A percentile compares a stretch with the other conserved stretches of the same genome.
phyloP scores from a whole-genome alignment of 2,888 invertebrate genomes.

The Lapara coniferarum region DNA sequence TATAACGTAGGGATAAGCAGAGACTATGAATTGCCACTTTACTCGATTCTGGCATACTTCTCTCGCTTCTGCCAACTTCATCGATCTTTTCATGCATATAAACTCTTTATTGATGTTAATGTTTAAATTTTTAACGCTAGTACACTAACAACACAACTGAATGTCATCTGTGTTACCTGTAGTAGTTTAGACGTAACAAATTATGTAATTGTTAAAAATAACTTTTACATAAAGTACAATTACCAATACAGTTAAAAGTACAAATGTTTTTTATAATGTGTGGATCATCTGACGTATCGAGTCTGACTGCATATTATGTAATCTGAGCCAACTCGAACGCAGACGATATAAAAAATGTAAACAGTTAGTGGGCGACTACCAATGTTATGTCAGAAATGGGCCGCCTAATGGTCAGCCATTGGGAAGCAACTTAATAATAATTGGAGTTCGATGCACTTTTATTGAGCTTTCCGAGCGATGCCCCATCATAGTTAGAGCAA shows the following conservation, averaged over 20 bases:
- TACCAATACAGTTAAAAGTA: neutral
- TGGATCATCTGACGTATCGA: constrained; percentile 13
- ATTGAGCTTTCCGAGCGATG: constrained; percentile 33
- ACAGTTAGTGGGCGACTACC: constrained; percentile 41
- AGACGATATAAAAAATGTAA: constrained; percentile 61
- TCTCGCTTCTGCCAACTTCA: too few relatives aligned
- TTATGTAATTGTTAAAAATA: neutral
- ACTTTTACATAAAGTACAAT: neutral
- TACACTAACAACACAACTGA: too few relatives aligned
- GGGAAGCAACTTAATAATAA: constrained; percentile 19
- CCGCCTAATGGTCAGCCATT: constrained; percentile 1
- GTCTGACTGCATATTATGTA: constrained; percentile 35
- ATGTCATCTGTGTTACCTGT: neutral
- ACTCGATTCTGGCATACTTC: too few relatives aligned
- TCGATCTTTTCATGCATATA: too few relatives aligned
- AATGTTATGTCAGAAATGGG: constrained; percentile 21
- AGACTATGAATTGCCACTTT: too few relatives aligned
- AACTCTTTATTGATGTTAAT: too few relatives aligned
- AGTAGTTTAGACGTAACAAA: neutral
- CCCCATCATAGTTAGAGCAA: constrained; percentile 16
- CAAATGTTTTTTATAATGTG: constrained; percentile 5
- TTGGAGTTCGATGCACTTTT: constrained; percentile 49
- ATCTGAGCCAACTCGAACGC: constrained; percentile 34
- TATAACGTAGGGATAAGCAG: too few relatives aligned
- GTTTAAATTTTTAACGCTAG: too few relatives aligned